phyloP scores from a whole-genome alignment of 2,113 vertebrate genomes.

The Limanda limanda region DNA sequence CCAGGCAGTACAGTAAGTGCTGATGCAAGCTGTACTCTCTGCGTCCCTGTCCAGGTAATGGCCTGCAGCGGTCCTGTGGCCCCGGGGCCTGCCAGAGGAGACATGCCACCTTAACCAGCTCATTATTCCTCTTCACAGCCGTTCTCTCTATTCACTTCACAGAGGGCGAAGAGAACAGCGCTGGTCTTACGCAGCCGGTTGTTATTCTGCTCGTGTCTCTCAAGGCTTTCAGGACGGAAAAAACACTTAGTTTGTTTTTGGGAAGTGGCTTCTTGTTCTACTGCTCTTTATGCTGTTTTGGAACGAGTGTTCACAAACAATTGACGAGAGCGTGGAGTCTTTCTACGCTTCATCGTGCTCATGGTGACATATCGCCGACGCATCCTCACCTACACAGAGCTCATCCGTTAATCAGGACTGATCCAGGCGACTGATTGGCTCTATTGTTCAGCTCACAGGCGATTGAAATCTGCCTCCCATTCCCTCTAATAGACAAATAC shows the following conservation, averaged over 20 bases:
- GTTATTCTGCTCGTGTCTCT: slow-evolving; percentile 47
- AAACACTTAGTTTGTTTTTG: slow-evolving; percentile 50
- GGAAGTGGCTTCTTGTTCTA: slow-evolving; percentile 53
- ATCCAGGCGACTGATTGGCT: slow-evolving; percentile 71
- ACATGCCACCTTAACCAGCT: slow-evolving; percentile 77
- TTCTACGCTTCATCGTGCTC: slow-evolving; percentile 33
- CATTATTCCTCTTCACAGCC: slow-evolving; percentile 76
- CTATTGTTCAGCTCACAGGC: slow-evolving; percentile 67
- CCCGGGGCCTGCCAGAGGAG: slow-evolving; percentile 68
- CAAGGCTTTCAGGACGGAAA: slow-evolving; percentile 47
- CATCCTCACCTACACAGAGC: slow-evolving; percentile 42
- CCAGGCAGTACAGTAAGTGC: slow-evolving; percentile 48
- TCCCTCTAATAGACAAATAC: slow-evolving; percentile 37
- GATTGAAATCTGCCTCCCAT: slow-evolving; percentile 50
- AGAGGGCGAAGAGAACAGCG: slow-evolving; percentile 54
- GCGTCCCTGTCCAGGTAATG: slow-evolving; percentile 68
- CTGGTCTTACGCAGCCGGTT: slow-evolving; percentile 50
- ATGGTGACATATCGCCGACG: slow-evolving; percentile 28
- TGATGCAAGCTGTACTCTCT: slow-evolving; percentile 54
- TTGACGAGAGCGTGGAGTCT: slow-evolving; percentile 32
- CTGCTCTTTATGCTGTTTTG: slow-evolving; percentile 30
- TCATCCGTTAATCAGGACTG: slow-evolving; percentile 66
- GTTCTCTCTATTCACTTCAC: slow-evolving; percentile 45
- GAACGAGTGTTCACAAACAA: slow-evolving; percentile 32
- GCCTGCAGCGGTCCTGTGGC: slow-evolving; percentile 66